Evolutionary conservation across 1,140 invertebrate genomes (phyloP).

Genomic region (Drosophila orena): DNA sequence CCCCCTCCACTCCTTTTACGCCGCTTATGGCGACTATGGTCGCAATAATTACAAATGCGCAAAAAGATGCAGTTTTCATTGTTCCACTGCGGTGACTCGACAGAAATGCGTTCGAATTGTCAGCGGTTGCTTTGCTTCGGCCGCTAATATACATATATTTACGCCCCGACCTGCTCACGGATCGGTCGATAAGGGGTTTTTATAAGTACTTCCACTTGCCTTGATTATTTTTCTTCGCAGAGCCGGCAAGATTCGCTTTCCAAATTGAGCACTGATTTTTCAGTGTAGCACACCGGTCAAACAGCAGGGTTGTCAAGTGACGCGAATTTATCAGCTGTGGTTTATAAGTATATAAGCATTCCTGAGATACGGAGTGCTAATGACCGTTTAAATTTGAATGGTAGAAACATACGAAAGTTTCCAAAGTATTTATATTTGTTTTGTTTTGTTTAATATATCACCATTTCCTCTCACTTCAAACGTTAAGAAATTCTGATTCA

Average conservation of each 20-base stretch:
- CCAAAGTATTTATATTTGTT: too few species aligned
- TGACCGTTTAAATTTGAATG: too few species aligned
- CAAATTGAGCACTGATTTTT: not conserved
- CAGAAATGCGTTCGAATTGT: conserved; percentile 11
- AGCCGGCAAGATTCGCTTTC: conserved; percentile 20
- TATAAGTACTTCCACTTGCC: conserved; percentile 21
- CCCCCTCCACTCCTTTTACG: not conserved
- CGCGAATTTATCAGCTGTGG: not conserved
- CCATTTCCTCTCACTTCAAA: conserved; percentile 2
- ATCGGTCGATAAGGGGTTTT: conserved; percentile 25
- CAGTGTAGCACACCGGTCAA: conserved; percentile 22
- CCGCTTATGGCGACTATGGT: conserved; percentile 9
- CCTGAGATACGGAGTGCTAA: not conserved
- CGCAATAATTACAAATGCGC: conserved; percentile 46
- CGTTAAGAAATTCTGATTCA: not conserved
- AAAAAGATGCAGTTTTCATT: conserved; percentile 76
- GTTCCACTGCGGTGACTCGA: conserved; percentile 15
- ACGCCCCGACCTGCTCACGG: conserved; percentile 37
- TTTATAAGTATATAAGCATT: not conserved
- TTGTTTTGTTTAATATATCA: not conserved
- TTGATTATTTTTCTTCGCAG: conserved; percentile 4
- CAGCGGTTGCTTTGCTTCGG: conserved; percentile 5
- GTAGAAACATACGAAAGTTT: not conserved
- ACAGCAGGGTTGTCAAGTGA: not conserved
- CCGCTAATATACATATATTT: not conserved